These are phyloP conservation scores for Oppia nitens DNA, from an alignment of 1,140 invertebrate species.

Conservation along the genomic window DNA sequence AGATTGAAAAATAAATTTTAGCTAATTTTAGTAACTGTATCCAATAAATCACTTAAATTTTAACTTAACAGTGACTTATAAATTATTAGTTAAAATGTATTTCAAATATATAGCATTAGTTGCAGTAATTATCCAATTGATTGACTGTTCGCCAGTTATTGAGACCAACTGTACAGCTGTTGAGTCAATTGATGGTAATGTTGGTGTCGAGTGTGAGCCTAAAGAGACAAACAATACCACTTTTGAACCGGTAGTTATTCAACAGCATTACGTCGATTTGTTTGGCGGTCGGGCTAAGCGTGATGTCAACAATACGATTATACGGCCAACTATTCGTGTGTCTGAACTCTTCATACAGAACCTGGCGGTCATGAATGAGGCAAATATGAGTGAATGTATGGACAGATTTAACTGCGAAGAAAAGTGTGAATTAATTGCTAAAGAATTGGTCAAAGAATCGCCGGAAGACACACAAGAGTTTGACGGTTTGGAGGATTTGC, in stretches of 20 bases:
- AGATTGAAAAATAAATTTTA: too few species aligned
- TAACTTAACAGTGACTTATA: too few species aligned
- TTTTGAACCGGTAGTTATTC: not conserved
- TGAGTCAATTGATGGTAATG: not conserved
- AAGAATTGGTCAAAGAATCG: not conserved
- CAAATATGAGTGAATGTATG: constrained; percentile 9
- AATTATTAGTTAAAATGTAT: too few species aligned
- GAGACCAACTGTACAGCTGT: not conserved
- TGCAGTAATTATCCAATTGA: not conserved
- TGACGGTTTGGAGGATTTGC: not conserved
- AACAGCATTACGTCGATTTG: not conserved
- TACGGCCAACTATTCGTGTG: not conserved
- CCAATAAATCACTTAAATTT: too few species aligned
- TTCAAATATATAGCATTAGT: too few species aligned
- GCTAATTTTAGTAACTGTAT: too few species aligned
- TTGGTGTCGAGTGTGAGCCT: not conserved
- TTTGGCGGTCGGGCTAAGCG: not conserved
- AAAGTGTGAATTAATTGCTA: constrained; percentile 1
- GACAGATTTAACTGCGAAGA: not conserved
- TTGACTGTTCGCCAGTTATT: not conserved
- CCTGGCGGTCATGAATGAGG: constrained; percentile 6
- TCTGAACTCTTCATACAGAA: constrained; percentile 11
- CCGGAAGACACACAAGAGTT: not conserved
- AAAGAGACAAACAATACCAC: not conserved
- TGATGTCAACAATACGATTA: not conserved